Evolutionary conservation across 2,888 invertebrate species (phyloP), one percentile per base, ranked within the genome.

Genomic region (Ormyrus rosae): DNA sequence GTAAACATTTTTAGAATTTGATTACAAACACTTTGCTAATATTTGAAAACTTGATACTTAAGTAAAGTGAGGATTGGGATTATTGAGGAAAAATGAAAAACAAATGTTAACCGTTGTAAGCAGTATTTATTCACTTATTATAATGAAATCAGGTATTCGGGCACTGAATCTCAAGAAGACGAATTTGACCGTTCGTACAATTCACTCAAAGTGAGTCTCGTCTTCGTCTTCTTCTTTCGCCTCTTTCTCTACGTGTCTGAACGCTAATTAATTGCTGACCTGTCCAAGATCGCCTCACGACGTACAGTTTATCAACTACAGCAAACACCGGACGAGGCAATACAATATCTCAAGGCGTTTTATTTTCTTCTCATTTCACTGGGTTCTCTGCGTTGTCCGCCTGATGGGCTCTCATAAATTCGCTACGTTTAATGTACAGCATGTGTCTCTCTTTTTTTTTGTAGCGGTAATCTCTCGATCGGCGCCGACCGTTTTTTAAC

Each of bases 71-170:
- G 55, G 46, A 11, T 53, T 5, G 72, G 13, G 11, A 56, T n/a
- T 48, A 45, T 64, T 51, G 10, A 55, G 7, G 13, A 56, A 34
- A 55, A 45, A 69, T 51, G 10, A 55, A 7, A 65, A 80, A 71
- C 34, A 75, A 65, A 50, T 11, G 58, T 83, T 80, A 87, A 87
- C 87, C 87, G 87, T 88, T 85, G 82, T 86, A 89, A 89, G 88
- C 89, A 88, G 89, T 86, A 84, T 86, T 89, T 89, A 88, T 89
- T 87, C 83, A 80, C 68, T 75, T 74, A 78, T 80, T 73, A 76
- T 79, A 82, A 75, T 79, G 72, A 73, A 81, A 79, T 82, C 80
- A 78, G 80, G 77, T 74, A 82, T 78, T 80, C 82, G 81, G 78
- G 78, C 81, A 78, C 81, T 82, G 78, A 68, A 67, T 63, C 68